phyloP scores from a whole-genome alignment of 2,113 vertebrate species.

The Recurvirostra avosetta region DNA sequence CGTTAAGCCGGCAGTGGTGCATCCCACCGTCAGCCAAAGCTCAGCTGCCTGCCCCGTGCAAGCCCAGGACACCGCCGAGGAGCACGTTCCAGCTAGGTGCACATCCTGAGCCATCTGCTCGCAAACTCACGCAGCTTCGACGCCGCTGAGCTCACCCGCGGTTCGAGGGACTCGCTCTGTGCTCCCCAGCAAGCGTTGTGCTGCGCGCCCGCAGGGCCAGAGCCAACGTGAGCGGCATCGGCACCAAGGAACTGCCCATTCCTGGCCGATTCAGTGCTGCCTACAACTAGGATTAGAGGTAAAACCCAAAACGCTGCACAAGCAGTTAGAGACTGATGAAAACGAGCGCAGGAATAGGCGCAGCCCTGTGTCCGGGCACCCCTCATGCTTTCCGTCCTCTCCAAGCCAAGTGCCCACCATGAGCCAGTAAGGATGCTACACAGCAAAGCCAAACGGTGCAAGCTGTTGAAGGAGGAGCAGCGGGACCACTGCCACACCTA shows the following conservation, averaged over 20 bases:
- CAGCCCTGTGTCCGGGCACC: too few species aligned
- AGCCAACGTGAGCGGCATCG: background rate
- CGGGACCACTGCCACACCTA: background rate
- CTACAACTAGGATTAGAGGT: background rate
- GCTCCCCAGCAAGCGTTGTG: background rate
- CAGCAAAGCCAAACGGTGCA: background rate
- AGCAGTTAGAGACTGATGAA: background rate
- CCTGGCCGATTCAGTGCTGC: background rate
- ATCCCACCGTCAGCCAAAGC: background rate
- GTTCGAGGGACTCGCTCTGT: background rate
- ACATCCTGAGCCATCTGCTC: background rate
- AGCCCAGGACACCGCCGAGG: background rate
- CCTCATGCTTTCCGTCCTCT: background rate
- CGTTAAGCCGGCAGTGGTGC: background rate
- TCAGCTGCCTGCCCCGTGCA: background rate
- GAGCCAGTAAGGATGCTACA: background rate
- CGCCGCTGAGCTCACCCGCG: background rate
- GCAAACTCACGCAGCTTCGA: background rate
- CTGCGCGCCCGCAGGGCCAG: background rate
- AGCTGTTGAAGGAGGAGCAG: background rate
- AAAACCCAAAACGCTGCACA: background rate
- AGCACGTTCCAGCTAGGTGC: background rate
- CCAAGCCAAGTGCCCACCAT: background rate
- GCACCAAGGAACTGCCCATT: background rate
- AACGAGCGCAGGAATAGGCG: rapidly evolving